These are phyloP conservation scores for Bolborhynchus lineola DNA, from an alignment of 2,113 vertebrate species.

Conservation along the genomic window DNA sequence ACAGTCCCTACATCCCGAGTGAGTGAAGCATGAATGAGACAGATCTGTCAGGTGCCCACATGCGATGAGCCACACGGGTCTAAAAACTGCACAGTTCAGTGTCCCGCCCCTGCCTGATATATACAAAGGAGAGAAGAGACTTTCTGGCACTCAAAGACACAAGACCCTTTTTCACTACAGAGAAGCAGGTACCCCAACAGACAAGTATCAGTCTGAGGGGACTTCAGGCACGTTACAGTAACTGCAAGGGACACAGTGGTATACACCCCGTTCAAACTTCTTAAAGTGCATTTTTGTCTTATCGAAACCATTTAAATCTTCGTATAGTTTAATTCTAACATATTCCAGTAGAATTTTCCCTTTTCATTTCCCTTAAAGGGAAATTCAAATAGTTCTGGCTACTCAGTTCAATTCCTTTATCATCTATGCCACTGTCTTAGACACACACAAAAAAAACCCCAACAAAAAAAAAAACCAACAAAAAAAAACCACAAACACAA, in stretches of 20 bases:
- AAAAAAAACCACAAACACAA: neutral
- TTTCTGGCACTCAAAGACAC: neutral
- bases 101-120: neutral
- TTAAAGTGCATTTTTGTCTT: neutral
- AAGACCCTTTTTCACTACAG: neutral
- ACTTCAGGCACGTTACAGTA: neutral
- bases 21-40: conserved; percentile 32
- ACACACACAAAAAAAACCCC: neutral
- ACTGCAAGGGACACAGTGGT: neutral
- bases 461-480: neutral
- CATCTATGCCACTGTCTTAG: neutral
- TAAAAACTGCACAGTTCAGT: conserved; percentile 16
- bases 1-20: conserved; percentile 7
- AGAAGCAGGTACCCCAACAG: neutral
- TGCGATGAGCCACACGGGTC: neutral
- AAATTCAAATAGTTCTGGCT: neutral
- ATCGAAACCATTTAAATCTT: neutral
- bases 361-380: neutral
- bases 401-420: neutral
- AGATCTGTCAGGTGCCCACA: conserved; percentile 34
- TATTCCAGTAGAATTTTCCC: neutral
- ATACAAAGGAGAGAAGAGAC: neutral
- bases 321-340: neutral
- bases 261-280: neutral
- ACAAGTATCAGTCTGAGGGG: neutral